These are phyloP conservation scores for Ciconia stormi DNA, from an alignment of 2,113 vertebrate species.

Conservation along the genomic window DNA sequence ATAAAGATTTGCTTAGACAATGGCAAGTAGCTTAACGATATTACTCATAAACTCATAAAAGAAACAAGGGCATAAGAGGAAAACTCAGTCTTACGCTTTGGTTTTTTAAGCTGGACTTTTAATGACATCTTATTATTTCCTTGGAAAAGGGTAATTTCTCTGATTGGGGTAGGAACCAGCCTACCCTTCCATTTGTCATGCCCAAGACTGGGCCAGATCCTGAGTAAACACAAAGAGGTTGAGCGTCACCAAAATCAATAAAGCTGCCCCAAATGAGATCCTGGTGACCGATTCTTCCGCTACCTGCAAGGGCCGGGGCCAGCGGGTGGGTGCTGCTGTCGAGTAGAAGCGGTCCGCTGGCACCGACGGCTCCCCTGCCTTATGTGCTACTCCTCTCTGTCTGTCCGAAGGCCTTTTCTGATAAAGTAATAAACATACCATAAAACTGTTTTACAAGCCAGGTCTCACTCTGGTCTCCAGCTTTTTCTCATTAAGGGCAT, in stretches of 20 bases:
- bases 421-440: slow-evolving; percentile 34
- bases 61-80: neutral
- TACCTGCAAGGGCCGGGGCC: neutral
- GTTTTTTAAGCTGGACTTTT: neutral
- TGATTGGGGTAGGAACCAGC: neutral
- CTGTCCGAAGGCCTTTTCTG: slow-evolving; percentile 7
- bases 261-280: neutral
- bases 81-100: neutral
- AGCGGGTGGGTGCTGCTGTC: neutral
- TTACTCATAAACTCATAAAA: neutral
- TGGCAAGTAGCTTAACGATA: neutral
- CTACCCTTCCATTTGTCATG: neutral
- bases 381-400: neutral
- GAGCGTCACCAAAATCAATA: neutral
- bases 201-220: neutral
- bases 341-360: neutral
- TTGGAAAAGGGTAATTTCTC: neutral
- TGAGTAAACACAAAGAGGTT: neutral
- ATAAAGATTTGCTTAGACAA: neutral
- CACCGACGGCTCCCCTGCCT: neutral
- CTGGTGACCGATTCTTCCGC: neutral
- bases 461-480: slow-evolving; percentile 32
- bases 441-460: slow-evolving; percentile 63
- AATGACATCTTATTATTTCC: neutral
- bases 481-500: slow-evolving; percentile 57